phyloP scores from a whole-genome alignment of 2,888 invertebrate species.

The Crossocerus cetratus region DNA sequence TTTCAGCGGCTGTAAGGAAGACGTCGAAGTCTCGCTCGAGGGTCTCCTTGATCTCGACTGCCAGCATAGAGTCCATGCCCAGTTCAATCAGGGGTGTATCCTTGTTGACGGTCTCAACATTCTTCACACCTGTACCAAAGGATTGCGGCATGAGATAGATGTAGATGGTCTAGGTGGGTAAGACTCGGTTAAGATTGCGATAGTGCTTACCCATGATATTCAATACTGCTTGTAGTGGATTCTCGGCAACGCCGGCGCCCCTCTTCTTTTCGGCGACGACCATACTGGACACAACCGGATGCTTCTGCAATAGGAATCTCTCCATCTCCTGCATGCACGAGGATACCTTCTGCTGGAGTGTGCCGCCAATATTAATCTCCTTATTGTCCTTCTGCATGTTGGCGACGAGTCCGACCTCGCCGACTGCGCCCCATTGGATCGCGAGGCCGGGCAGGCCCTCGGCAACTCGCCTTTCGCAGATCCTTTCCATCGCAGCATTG shows the following conservation, averaged over 20 bases:
- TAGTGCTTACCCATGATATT: slow-evolving; percentile 77
- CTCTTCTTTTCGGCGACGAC: slow-evolving; percentile 91
- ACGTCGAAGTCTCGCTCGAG: slow-evolving; percentile 93
- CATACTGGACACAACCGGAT: slow-evolving; percentile 87
- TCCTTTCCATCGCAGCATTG: slow-evolving; percentile 86
- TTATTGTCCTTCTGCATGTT: slow-evolving; percentile 85
- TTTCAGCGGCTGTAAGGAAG: slow-evolving; percentile 90
- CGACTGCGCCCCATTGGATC: slow-evolving; percentile 83
- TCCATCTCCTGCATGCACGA: slow-evolving; percentile 89
- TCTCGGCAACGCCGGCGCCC: slow-evolving; percentile 80
- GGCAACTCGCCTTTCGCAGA: slow-evolving; percentile 50
- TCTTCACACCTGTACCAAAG: slow-evolving; percentile 69
- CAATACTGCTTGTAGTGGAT: slow-evolving; percentile 86
- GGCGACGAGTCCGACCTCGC: slow-evolving; percentile 87
- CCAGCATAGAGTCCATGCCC: slow-evolving; percentile 98
- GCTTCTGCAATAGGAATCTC: slow-evolving; percentile 82
- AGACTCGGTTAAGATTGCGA: neutral
- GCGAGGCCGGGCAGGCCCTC: slow-evolving; percentile 79
- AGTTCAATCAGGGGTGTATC: slow-evolving; percentile 90
- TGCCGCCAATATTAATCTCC: slow-evolving; percentile 86
- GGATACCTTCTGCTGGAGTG: slow-evolving; percentile 89
- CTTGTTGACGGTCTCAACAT: slow-evolving; percentile 82
- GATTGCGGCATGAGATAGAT: slow-evolving; percentile 47
- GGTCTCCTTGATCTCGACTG: slow-evolving; percentile 96
- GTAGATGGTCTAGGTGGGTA: neutral